Evolutionary conservation across 2,797 vertebrate genomes (phyloP).

Genomic region (Pseudochaenichthys georgianus): DNA sequence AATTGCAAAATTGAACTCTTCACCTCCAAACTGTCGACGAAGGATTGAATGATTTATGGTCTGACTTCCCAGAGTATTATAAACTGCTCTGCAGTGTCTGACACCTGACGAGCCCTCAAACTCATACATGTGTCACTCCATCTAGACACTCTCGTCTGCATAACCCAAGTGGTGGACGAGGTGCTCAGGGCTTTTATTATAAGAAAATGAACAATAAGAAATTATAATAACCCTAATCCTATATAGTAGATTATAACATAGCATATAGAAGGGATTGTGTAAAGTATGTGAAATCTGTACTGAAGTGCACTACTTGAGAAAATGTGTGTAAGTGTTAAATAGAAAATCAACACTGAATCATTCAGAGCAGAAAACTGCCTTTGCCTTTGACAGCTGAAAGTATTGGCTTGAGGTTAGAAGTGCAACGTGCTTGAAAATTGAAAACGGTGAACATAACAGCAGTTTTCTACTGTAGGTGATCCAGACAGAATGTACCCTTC

Average conservation of each 20-base stretch:
- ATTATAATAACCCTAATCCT: neutral
- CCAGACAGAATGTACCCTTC: slow-evolving; percentile 15
- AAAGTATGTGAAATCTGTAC: neutral
- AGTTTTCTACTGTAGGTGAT: slow-evolving; percentile 2
- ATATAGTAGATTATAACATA: neutral
- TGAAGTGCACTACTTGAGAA: neutral
- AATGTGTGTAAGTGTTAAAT: slow-evolving; percentile 6
- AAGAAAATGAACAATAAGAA: neutral
- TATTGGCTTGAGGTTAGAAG: neutral
- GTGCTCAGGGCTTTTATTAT: neutral
- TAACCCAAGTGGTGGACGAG: neutral
- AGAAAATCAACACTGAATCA: slow-evolving; percentile 6
- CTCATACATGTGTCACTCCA: neutral
- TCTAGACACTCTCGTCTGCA: neutral
- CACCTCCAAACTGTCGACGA: neutral
- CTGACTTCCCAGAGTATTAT: neutral
- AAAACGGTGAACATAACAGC: neutral
- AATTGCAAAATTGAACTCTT: neutral
- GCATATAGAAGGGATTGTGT: neutral
- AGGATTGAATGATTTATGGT: slow-evolving; percentile 6
- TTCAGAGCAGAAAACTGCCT: neutral
- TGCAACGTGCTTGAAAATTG: slow-evolving; percentile 13
- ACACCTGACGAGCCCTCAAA: neutral
- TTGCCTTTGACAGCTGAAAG: neutral
- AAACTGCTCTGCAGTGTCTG: neutral